phyloP scores from a whole-genome alignment of 2,888 invertebrate genomes.

The Diarsia dahlii region DNA sequence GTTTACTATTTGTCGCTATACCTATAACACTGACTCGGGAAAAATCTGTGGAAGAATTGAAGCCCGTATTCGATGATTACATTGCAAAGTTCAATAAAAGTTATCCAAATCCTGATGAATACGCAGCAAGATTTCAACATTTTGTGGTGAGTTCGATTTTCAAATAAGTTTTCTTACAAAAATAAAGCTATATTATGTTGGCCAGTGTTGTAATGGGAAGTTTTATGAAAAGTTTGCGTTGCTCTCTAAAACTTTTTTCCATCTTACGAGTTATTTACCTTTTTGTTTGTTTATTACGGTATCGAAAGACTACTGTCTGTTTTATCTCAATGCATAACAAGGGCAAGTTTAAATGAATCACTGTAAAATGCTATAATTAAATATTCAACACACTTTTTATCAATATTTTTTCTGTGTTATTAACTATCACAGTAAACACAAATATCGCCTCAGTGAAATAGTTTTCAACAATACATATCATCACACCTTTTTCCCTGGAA shows the following conservation, averaged over 20 bases:
- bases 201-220: neutral
- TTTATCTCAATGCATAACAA: constrained; percentile 30
- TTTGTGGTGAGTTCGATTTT: constrained; percentile 86
- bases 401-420: neutral
- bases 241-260: neutral
- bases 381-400: too few species aligned
- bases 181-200: neutral
- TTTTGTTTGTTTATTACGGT: constrained; percentile 37
- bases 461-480: neutral
- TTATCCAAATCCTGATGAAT: constrained; percentile 88
- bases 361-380: neutral
- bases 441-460: neutral
- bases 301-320: constrained; percentile 23
- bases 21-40: constrained; percentile 76
- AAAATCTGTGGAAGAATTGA: constrained; percentile 73
- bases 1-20: constrained; percentile 83
- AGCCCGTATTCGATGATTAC: constrained; percentile 87
- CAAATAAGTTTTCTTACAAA: neutral
- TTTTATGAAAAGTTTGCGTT: constrained; percentile 1
- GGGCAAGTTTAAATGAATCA: constrained; percentile 45
- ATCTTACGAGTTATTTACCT: constrained; percentile 15
- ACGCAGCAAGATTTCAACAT: constrained; percentile 85
- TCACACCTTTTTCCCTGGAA: neutral
- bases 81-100: constrained; percentile 89
- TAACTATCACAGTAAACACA: neutral